These are phyloP conservation scores for Rhinophrynus dorsalis DNA, from an alignment of 2,797 vertebrate genomes.

Conservation along the genomic window DNA sequence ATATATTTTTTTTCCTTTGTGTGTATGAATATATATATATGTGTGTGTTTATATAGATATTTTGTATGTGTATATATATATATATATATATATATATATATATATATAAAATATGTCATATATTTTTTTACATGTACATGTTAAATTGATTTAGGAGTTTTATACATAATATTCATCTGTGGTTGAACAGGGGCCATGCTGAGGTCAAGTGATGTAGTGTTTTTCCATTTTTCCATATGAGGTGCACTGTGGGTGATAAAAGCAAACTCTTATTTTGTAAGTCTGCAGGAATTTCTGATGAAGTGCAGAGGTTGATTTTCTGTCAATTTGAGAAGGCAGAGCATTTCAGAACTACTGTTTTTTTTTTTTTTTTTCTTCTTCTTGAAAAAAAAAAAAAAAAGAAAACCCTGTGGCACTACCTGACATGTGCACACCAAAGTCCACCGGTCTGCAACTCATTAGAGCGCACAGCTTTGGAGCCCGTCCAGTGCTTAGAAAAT, in stretches of 20 bases:
- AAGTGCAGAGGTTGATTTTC: conserved; percentile 80
- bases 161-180: conserved; percentile 71
- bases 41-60: too few relatives aligned
- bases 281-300: conserved; percentile 80
- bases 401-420: conserved; percentile 69
- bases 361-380: conserved; percentile 56
- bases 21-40: too few relatives aligned
- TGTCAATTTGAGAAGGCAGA: conserved; percentile 74
- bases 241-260: conserved; percentile 80
- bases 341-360: conserved; percentile 75
- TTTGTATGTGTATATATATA: too few relatives aligned
- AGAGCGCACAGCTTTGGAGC: conserved; percentile 85
- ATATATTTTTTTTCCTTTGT: too few relatives aligned
- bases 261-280: conserved; percentile 77
- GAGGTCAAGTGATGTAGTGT: conserved; percentile 90
- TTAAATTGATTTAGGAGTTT: conserved; percentile 77
- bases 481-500: conserved; percentile 77
- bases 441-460: conserved; percentile 91
- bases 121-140: conserved; percentile 61
- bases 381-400: conserved; percentile 15
- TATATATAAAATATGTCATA: too few relatives aligned
- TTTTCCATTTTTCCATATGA: conserved; percentile 85
- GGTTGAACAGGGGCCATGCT: conserved; percentile 76
- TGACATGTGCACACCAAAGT: conserved; percentile 75
- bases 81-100: not conserved